These are phyloP conservation scores for Pimpla rufipes DNA, from an alignment of 2,888 invertebrate genomes.

Conservation along the genomic window DNA sequence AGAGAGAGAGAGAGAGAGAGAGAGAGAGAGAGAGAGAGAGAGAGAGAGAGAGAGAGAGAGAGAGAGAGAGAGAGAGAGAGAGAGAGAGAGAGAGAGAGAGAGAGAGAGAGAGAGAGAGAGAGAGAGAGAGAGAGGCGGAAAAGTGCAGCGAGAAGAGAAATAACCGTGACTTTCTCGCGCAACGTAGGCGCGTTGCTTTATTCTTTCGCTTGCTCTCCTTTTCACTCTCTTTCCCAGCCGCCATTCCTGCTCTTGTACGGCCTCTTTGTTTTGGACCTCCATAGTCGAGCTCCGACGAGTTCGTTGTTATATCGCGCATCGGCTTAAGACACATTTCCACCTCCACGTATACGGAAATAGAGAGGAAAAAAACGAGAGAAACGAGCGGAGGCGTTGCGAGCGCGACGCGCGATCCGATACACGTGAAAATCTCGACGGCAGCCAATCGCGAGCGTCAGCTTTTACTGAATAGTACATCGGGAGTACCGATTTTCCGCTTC, in stretches of 20 bases:
- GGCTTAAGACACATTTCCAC: slow-evolving; percentile 45
- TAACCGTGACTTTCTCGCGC: slow-evolving; percentile 2
- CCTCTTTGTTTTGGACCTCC: slow-evolving; percentile 47
- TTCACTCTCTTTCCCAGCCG: slow-evolving; percentile 2
- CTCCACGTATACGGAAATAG: not conserved
- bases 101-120: not conserved
- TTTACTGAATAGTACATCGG: slow-evolving; percentile 44
- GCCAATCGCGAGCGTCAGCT: slow-evolving; percentile 61
- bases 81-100: not conserved
- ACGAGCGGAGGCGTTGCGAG: slow-evolving; percentile 21
- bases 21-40: not conserved
- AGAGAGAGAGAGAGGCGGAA: not conserved
- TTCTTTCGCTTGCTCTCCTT: not conserved
- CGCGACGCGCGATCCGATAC: slow-evolving; percentile 64
- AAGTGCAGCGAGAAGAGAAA: slow-evolving; percentile 19
- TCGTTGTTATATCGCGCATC: slow-evolving; percentile 31
- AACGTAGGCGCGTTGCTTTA: slow-evolving; percentile 19
- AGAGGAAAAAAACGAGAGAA: not conserved
- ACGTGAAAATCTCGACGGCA: slow-evolving; percentile 66
- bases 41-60: not conserved
- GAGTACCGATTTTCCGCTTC: slow-evolving; percentile 36
- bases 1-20: not conserved
- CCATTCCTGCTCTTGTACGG: slow-evolving; percentile 21
- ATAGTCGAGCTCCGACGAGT: slow-evolving; percentile 45
- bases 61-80: not conserved